Evolutionary conservation across 2,888 invertebrate species (phyloP), one percentile per base, ranked within the genome.

Genomic region (Caenorhabditis afra): DNA sequence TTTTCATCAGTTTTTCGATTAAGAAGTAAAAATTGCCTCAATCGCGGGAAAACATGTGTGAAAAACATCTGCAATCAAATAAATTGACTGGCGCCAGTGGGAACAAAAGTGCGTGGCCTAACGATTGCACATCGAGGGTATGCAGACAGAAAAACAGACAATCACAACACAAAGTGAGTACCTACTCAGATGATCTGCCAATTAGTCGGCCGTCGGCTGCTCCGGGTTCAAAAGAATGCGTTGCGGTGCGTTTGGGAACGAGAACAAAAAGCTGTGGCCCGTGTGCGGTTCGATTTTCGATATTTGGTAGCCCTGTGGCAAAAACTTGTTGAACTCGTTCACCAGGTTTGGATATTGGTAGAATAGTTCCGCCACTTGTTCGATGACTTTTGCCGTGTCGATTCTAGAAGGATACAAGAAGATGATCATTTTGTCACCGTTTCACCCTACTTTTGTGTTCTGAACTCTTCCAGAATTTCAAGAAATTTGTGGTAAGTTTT

Each of bases 401-500:
- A 97, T 96, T 82, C 95, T 94, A 7, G 29, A 29, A 3, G 7
- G 29, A 29, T n/a, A n/a, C n/a, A n/a, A n/a, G n/a, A n/a, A n/a
- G n/a, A n/a, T n/a, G n/a, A n/a, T n/a, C n/a, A n/a, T n/a, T n/a
- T n/a, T n/a, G n/a, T n/a, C n/a, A n/a, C n/a, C n/a, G n/a, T n/a
- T n/a, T 12, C 23, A 35, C 4, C 81, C 84, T 88, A 94, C 94
- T 93, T 95, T 90, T 97, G 96, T 83, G 97, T 97, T 91, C 99
- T 99, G 90, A 99, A 99, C 91, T 99, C 98, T 92, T 99, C 99
- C 99, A 99, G 99, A 87, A 99, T 99, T 91, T 99, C 99, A 90
- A 99, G 92, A 90, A 99, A 99, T 91, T 98, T 97, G 91, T 98
- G 98, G 92, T 99, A 99, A 29, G 97, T 96, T 92, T 94, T 93